These are phyloP conservation scores for Epiblema foenella DNA, from an alignment of 2,888 invertebrate genomes.

Conservation along the genomic window DNA sequence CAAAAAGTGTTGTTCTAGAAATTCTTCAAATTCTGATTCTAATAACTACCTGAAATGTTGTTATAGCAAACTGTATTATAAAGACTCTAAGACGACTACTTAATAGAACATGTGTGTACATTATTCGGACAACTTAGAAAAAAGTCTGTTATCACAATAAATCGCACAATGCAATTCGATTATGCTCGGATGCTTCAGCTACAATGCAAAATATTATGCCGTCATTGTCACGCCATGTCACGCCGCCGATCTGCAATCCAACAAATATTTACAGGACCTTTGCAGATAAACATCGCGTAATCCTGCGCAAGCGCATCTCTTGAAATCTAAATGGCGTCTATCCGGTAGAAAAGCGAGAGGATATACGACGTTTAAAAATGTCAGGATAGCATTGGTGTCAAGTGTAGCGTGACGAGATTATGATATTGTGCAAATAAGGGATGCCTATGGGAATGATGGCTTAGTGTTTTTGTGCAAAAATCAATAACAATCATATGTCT, in stretches of 20 bases:
- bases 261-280: constrained; percentile 48
- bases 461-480: constrained; percentile 24
- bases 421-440: constrained; percentile 72
- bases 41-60: too few relatives aligned
- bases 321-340: neutral
- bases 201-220: constrained; percentile 46
- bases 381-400: constrained; percentile 68
- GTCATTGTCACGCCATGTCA: constrained; percentile 43
- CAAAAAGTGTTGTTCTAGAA: too few relatives aligned
- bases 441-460: constrained; percentile 10
- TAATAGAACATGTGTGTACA: neutral
- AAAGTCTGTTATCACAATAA: constrained; percentile 17
- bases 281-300: constrained; percentile 60
- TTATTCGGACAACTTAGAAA: neutral
- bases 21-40: too few relatives aligned
- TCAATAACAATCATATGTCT: neutral
- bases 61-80: neutral
- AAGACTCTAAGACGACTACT: neutral
- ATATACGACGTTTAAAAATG: neutral
- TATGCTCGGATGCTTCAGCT: constrained; percentile 29
- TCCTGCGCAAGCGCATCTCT: constrained; percentile 58
- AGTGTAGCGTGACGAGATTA: constrained; percentile 83
- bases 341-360: neutral
- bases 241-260: constrained; percentile 30
- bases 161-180: constrained; percentile 36